Evolutionary conservation across 2,888 invertebrate genomes (phyloP), one percentile per base, ranked within the genome.

Genomic region (Anarsia innoxiella): DNA sequence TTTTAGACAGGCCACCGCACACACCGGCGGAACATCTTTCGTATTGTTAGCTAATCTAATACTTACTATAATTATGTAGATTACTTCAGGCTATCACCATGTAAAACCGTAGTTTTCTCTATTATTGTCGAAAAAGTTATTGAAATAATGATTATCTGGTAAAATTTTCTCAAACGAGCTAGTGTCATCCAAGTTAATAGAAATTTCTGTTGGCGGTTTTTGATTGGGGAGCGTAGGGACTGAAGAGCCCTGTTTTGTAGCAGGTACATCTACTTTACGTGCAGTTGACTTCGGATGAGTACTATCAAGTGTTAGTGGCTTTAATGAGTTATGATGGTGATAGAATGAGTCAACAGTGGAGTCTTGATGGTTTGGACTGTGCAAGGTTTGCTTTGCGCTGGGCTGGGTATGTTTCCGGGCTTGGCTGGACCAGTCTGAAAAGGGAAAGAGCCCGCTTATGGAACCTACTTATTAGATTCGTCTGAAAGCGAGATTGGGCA

Each of bases 391-490:
- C 12, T 51, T 53, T 52, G 50, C 54, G 47, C 51, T 63, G 58
- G 51, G 42, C 53, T 46, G 44, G 29, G 49, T 46, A 26, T 41
- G 50, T 52, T 33, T n/a, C 3, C 13, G 62, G 46, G 46, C 48
- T 43, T 59, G 48, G 49, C 53, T 49, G 56, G 55, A 49, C 53
- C 54, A 46, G 44, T 69, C 76, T 77, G 76, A 64, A 77, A 77
- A 56, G 45, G 55, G 64, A 73, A 72, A 69, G 39, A 56, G 46
- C 61, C 56, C 60, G 59, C 67, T 71, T 66, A 49, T 66, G 64
- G 72, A 71, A 73, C 61, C 68, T 39, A n/a, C n/a, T n/a, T n/a
- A 9, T 37, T 44, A 30, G 63, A 71, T 66, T 64, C 65, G 63
- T 59, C 41, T 29, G 23, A 35, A 33, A 44, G 54, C 45, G 54